Evolutionary conservation across 2,888 invertebrate genomes (phyloP).

Genomic region (Ectemnius continuus): DNA sequence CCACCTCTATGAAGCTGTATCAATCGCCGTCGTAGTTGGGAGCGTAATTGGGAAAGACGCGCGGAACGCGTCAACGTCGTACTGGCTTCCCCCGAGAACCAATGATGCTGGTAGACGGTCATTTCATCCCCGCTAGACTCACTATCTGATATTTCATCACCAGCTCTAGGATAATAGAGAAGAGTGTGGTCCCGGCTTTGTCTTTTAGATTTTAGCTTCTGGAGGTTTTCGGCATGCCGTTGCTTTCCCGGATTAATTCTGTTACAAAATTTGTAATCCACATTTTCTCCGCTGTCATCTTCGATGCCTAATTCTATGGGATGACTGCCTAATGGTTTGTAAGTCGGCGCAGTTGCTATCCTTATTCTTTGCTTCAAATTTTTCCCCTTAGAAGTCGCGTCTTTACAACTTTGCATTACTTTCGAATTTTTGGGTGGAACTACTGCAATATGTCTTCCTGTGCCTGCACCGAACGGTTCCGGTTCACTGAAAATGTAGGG

Average conservation of each 20-base stretch:
- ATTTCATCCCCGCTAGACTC: slow-evolving; percentile 77
- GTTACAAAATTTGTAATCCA: slow-evolving; percentile 63
- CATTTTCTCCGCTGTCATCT: slow-evolving; percentile 39
- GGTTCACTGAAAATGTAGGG: slow-evolving; percentile 79
- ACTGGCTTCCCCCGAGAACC: slow-evolving; percentile 73
- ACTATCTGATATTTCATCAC: slow-evolving; percentile 78
- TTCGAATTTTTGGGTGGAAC: slow-evolving; percentile 67
- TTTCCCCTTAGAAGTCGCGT: slow-evolving; percentile 69
- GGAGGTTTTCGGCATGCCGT: slow-evolving; percentile 60
- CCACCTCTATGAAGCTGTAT: slow-evolving; percentile 77
- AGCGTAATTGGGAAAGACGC: slow-evolving; percentile 72
- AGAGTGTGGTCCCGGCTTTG: slow-evolving; percentile 73
- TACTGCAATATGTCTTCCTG: slow-evolving; percentile 66
- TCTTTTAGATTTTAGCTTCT: slow-evolving; percentile 62
- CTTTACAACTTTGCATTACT: slow-evolving; percentile 66
- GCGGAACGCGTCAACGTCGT: slow-evolving; percentile 69
- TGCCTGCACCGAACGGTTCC: slow-evolving; percentile 70
- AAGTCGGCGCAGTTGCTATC: slow-evolving; percentile 50
- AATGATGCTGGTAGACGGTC: slow-evolving; percentile 76
- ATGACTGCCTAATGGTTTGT: slow-evolving; percentile 44
- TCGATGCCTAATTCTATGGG: slow-evolving; percentile 42
- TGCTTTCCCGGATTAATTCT: slow-evolving; percentile 58
- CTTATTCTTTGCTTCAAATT: slow-evolving; percentile 70
- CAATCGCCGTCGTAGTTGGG: slow-evolving; percentile 79
- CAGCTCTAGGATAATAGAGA: slow-evolving; percentile 75